phyloP scores from a whole-genome alignment of 2,797 vertebrate species.

The Sarcophilus harrisii region DNA sequence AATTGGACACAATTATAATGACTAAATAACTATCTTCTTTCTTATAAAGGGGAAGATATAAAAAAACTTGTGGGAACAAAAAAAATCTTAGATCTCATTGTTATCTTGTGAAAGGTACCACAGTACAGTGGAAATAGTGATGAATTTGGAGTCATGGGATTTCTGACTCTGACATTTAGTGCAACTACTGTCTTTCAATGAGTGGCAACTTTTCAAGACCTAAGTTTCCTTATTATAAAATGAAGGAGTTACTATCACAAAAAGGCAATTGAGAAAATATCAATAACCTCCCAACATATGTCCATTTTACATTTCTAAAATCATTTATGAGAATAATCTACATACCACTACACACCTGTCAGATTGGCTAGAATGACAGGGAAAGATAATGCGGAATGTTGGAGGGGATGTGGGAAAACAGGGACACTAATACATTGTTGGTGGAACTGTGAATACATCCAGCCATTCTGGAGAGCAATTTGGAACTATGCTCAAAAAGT shows the following conservation, averaged over 20 bases:
- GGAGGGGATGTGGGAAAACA: too few species aligned
- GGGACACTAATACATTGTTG: too few species aligned
- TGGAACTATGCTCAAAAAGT: too few species aligned
- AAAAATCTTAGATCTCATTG: neutral
- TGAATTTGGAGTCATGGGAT: neutral
- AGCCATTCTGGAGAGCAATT: too few species aligned
- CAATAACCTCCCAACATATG: neutral
- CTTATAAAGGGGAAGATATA: neutral
- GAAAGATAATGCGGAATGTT: too few species aligned
- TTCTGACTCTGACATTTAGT: neutral
- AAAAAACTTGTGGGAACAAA: neutral
- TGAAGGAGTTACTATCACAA: neutral
- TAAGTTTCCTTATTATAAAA: neutral
- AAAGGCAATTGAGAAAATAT: neutral
- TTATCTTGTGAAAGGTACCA: neutral
- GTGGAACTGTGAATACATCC: too few species aligned
- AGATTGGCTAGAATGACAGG: too few species aligned
- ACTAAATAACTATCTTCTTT: neutral
- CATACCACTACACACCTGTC: too few species aligned
- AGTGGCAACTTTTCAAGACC: neutral
- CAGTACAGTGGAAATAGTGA: neutral
- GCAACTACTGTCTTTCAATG: neutral
- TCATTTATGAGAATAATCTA: neutral
- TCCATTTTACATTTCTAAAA: neutral
- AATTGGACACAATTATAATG: neutral